Evolutionary conservation across 1,140 invertebrate genomes (phyloP).

Genomic region (Brachionus rotundiformis): DNA sequence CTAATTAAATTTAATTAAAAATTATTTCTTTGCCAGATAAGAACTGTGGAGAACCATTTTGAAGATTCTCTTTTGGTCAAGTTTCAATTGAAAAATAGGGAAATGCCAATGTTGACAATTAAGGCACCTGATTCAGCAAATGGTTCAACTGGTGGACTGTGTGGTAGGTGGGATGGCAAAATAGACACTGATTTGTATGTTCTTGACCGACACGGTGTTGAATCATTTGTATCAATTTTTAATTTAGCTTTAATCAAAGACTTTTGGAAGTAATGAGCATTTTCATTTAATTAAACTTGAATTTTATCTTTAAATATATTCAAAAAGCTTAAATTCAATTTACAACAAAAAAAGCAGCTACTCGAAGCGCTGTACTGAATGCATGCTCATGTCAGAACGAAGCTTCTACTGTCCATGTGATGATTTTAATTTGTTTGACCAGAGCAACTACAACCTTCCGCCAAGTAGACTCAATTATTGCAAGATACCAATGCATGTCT

Average conservation of each 20-base stretch:
- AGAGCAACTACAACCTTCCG: background rate
- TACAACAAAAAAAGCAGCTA: background rate
- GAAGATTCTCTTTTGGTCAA: background rate
- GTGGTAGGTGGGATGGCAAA: slow-evolving; percentile 4
- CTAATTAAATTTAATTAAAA: background rate
- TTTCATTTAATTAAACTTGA: background rate
- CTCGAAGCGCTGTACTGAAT: slow-evolving; percentile 9
- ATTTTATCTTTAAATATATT: background rate
- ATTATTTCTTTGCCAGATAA: background rate
- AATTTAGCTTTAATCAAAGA: background rate
- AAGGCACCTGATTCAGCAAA: background rate
- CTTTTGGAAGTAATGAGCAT: slow-evolving; percentile 2
- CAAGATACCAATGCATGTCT: background rate
- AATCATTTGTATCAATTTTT: slow-evolving; percentile 14
- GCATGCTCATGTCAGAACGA: slow-evolving; percentile 34
- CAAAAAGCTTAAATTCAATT: background rate
- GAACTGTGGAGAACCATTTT: slow-evolving; percentile 18
- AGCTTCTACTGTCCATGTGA: slow-evolving; percentile 49
- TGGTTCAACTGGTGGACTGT: slow-evolving; percentile 9
- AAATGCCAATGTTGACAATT: background rate
- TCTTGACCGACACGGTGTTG: slow-evolving; percentile 21
- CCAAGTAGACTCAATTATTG: background rate
- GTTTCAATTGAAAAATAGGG: background rate
- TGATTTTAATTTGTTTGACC: slow-evolving; percentile 38
- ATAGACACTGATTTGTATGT: slow-evolving; percentile 18